Evolutionary conservation across 2,797 vertebrate species (phyloP).

Genomic region (Lithobates sylvaticus): DNA sequence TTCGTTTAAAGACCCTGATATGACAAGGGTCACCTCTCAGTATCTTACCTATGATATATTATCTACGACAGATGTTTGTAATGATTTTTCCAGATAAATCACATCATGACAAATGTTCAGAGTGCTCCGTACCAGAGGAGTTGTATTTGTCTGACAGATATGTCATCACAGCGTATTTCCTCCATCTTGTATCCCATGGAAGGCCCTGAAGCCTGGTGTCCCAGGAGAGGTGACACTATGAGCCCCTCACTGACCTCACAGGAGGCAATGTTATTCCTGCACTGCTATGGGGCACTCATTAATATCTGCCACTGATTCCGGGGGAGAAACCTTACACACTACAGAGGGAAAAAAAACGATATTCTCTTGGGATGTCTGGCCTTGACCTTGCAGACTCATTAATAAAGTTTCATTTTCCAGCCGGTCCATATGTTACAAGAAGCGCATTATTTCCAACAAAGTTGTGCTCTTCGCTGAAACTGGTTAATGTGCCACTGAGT

Average conservation of each 20-base stretch:
- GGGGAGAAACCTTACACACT: neutral
- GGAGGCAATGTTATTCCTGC: slow-evolving; percentile 27
- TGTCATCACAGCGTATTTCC: neutral
- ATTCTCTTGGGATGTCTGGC: neutral
- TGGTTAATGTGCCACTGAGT: too few species aligned
- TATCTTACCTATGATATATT: slow-evolving; percentile 24
- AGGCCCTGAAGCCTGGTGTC: neutral
- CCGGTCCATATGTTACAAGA: neutral
- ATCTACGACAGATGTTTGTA: slow-evolving; percentile 35
- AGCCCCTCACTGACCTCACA: slow-evolving; percentile 6
- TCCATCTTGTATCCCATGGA: neutral
- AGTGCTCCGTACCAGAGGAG: neutral
- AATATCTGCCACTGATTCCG: slow-evolving; percentile 18
- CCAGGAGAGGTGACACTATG: slow-evolving; percentile 13
- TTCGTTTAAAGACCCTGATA: slow-evolving; percentile 4
- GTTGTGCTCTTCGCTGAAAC: too few species aligned
- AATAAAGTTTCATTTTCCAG: neutral
- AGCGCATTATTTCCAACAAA: too few species aligned
- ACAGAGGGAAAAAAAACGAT: neutral
- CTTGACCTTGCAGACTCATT: neutral
- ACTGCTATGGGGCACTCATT: slow-evolving; percentile 15
- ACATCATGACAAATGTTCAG: slow-evolving; percentile 1
- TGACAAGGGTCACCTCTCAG: slow-evolving; percentile 16
- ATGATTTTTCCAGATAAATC: slow-evolving; percentile 29
- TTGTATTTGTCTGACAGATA: slow-evolving; percentile 10